Percentiles rank a stretch among this genome's conserved stretches.
These are phyloP conservation scores for Drosophila mulleri DNA, from an alignment of 2,888 invertebrate genomes.

Conservation along the genomic window DNA sequence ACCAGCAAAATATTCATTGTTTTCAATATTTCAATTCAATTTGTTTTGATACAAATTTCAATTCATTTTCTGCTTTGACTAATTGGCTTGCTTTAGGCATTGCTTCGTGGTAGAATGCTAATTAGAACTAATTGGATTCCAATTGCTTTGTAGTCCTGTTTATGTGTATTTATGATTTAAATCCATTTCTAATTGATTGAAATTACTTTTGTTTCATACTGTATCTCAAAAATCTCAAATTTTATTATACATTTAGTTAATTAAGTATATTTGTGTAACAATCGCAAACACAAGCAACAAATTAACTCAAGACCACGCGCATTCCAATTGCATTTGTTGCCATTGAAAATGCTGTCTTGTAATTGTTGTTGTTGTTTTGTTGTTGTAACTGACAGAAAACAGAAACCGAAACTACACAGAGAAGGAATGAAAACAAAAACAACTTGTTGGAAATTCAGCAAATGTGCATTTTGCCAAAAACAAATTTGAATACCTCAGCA, in stretches of 20 bases:
- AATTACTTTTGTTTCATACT: background rate
- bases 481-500: slow-evolving; percentile 66
- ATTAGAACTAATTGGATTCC: slow-evolving; percentile 3
- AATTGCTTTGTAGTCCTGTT: background rate
- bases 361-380: slow-evolving; percentile 19
- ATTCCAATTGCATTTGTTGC: slow-evolving; percentile 12
- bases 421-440: slow-evolving; percentile 21
- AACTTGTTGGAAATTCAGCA: slow-evolving; percentile 34
- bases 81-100: background rate
- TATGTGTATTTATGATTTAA: background rate
- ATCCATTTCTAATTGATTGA: background rate
- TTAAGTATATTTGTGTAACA: slow-evolving; percentile 14
- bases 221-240: background rate
- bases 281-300: slow-evolving; percentile 13
- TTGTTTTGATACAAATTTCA: background rate
- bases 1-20: background rate
- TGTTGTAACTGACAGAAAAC: slow-evolving; percentile 52
- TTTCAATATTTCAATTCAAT: background rate
- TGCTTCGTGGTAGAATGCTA: background rate
- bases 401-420: slow-evolving; percentile 45
- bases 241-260: background rate
- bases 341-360: slow-evolving; percentile 18
- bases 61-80: background rate
- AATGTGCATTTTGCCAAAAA: slow-evolving; percentile 57
- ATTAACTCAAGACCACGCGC: slow-evolving; percentile 19